Conservation (phyloP, 2,888 invertebrate species). For the Podabrus alpinus region DNA sequence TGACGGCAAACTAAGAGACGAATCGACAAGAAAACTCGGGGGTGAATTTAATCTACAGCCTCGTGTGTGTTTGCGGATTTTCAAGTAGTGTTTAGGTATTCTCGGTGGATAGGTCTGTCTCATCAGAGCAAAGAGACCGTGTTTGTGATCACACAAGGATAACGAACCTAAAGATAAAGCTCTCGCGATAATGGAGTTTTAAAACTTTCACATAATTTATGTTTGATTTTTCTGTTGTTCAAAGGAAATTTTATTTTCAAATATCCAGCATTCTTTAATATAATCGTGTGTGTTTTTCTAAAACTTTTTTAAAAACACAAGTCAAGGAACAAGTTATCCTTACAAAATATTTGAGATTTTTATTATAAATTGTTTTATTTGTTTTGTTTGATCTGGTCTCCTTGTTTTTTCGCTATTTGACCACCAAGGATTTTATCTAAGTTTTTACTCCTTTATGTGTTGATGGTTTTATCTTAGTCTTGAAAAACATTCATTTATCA, state of each 20-base stretch:
- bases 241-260: not conserved
- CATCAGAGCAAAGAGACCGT: slow-evolving; percentile 48
- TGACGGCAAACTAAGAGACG: slow-evolving; percentile 54
- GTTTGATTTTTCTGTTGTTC: slow-evolving; percentile 25
- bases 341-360: slow-evolving; percentile 25
- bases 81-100: slow-evolving; percentile 57
- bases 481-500: slow-evolving; percentile 52
- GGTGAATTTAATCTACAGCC: slow-evolving; percentile 54
- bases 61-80: slow-evolving; percentile 54
- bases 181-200: slow-evolving; percentile 36
- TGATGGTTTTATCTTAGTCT: slow-evolving; percentile 51
- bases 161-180: slow-evolving; percentile 45
- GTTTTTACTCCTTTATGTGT: slow-evolving; percentile 46
- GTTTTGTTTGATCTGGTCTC: slow-evolving; percentile 36
- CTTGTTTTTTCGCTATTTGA: slow-evolving; percentile 34
- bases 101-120: slow-evolving; percentile 50
- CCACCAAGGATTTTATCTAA: slow-evolving; percentile 42
- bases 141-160: slow-evolving; percentile 46
- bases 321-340: not conserved
- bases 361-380: slow-evolving; percentile 34
- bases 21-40: slow-evolving; percentile 52
- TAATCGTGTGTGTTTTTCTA: slow-evolving; percentile 5
- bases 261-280: not conserved
- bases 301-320: slow-evolving; percentile 1
- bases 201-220: slow-evolving; percentile 37